phyloP scores from a whole-genome alignment of 1,140 invertebrate genomes.

The Schmidtea mediterranea region DNA sequence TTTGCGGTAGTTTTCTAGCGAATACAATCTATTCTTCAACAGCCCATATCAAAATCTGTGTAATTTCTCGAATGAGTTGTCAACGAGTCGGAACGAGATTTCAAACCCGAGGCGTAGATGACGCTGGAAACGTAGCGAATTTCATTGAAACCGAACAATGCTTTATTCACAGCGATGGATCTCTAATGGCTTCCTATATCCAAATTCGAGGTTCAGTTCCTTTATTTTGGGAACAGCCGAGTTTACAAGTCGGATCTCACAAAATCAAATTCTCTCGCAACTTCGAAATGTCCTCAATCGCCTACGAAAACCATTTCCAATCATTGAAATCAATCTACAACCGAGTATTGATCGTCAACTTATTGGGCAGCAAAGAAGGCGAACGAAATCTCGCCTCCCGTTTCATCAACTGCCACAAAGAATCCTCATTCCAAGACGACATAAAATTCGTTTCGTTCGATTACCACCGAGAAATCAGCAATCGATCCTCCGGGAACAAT shows the following conservation, averaged over 20 bases:
- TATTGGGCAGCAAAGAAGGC: slow-evolving; percentile 76
- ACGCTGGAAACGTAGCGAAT: slow-evolving; percentile 94
- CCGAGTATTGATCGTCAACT: slow-evolving; percentile 46
- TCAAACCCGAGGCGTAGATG: slow-evolving; percentile 89
- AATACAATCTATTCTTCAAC: no score
- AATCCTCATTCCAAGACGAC: slow-evolving; percentile 38
- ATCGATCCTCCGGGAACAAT: slow-evolving; percentile 42
- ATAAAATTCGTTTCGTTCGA: slow-evolving; percentile 60
- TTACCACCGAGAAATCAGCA: slow-evolving; percentile 62
- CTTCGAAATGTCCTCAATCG: slow-evolving; percentile 60
- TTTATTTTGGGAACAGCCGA: slow-evolving; percentile 93
- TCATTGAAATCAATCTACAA: neutral
- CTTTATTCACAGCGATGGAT: neutral
- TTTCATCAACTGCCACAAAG: slow-evolving; percentile 48
- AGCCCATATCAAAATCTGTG: slow-evolving; percentile 11
- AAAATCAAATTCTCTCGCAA: slow-evolving; percentile 85
- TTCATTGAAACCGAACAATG: slow-evolving; percentile 97
- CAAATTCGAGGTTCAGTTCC: slow-evolving; percentile 78
- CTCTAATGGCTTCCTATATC: slow-evolving; percentile 28
- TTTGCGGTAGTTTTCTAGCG: no score
- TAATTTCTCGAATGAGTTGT: slow-evolving; percentile 77
- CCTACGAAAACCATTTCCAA: slow-evolving; percentile 32
- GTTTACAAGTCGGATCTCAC: slow-evolving; percentile 92
- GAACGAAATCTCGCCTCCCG: slow-evolving; percentile 60
- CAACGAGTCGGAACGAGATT: slow-evolving; percentile 49